Base-by-base conservation (phyloP, 1,140 invertebrate species). In the Drosophila mauritiana region DNA sequence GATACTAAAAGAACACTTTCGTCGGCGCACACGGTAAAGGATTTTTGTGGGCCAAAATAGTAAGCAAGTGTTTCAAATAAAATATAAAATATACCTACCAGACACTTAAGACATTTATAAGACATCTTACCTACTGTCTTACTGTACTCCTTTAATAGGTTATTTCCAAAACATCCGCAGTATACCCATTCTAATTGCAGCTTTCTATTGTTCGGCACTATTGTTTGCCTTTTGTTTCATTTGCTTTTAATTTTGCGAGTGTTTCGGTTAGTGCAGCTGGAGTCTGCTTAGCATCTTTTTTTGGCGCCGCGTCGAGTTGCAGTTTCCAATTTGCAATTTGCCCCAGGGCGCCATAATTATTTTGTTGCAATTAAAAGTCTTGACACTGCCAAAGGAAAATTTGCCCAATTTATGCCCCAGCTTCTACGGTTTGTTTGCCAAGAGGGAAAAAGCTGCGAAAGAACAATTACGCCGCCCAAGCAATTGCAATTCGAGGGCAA, bases 291-390 rank as follows among this genome's bases (percentile, higher is more conserved):
- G 82, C 70, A 56, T 75, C 55, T 52, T 51, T 46, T 42, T 54
- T 77, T 54, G 51, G 64, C 67, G 51, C 64, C 52, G 70, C 64
- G 39, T 56, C 36, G 39, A 53, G 74, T 65, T 49, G 61, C 69
- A 68, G 73, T 68, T 85, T 80, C 76, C 82, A 81, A 84, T 78
- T 82, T 84, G 82, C 73, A 70, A 88, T 86, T 86, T 81, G 59
- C 78, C 83, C 68, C 55, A 62, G 61, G 70, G 84, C 80, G 80
- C 84, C 84, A 88, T 88, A 88, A 88, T 88, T 88, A 89, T 89
- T 89, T 88, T 80, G 84, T 89, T 88, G 80, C 84, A 88, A 89
- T 88, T 88, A 88, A 85, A 82, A 85, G 82, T 85, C 83, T 70
- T 86, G 82, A 86, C 82, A 85, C 78, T 86, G 63, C 42, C 53